A percentile compares a stretch with the other conserved stretches of the same genome.
Evolutionary conservation across 30 jellyfish, hydroid and myxozoan genomes (phyloP).

Genomic region (Cassiopea andromeda): DNA sequence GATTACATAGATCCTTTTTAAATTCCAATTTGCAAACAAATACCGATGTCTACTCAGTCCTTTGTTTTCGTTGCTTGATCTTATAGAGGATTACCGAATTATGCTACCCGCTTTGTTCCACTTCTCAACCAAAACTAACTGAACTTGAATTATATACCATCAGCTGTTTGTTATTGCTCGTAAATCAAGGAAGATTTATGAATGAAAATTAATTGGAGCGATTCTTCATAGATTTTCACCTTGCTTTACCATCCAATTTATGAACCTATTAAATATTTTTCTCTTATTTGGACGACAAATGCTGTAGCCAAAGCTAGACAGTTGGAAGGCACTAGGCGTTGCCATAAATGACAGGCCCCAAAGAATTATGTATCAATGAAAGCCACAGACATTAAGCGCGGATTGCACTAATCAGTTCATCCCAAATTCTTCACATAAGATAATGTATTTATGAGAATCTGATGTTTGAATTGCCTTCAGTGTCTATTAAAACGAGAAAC

Average conservation of each 20-base stretch:
- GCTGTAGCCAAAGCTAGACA: neutral
- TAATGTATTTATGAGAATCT: neutral
- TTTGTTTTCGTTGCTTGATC: constrained; percentile 18
- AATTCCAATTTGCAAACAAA: constrained; percentile 7
- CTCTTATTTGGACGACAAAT: neutral
- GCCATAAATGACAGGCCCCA: neutral
- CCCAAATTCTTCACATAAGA: neutral
- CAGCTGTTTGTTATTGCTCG: constrained; percentile 65
- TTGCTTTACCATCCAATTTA: neutral
- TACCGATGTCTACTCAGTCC: constrained; percentile 6
- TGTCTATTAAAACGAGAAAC: too few relatives aligned
- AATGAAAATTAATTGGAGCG: neutral
- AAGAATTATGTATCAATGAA: constrained; percentile 15
- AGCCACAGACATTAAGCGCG: constrained; percentile 25
- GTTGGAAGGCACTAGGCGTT: constrained; percentile 17
- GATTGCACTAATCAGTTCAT: constrained; percentile 27
- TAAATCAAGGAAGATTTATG: neutral
- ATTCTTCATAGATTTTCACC: neutral
- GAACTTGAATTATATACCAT: constrained; percentile 5
- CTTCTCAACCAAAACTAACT: constrained; percentile 47
- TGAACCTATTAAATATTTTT: neutral
- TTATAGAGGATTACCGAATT: constrained; percentile 1
- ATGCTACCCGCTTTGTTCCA: constrained; percentile 1
- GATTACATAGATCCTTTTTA: constrained; percentile 9
- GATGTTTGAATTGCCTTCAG: neutral